Evolutionary conservation across 2,888 invertebrate genomes (phyloP).

Genomic region (Epirrita christyi): DNA sequence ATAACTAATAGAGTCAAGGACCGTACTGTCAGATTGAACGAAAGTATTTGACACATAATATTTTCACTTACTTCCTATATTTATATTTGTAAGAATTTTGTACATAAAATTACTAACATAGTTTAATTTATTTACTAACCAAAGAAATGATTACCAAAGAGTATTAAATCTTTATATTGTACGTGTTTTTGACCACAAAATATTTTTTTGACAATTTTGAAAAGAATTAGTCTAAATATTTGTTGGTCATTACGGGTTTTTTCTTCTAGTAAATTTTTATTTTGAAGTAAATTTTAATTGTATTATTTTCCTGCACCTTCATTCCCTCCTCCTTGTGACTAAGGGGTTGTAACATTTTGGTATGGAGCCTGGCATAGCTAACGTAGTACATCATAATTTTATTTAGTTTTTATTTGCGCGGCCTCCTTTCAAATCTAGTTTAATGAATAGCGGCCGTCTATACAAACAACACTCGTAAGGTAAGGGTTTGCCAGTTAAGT

Average conservation of each 20-base stretch:
- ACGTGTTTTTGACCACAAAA: slow-evolving; percentile 23
- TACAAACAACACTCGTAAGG: too few species aligned
- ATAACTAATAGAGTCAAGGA: slow-evolving; percentile 4
- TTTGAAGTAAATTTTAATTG: not conserved
- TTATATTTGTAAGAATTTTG: not conserved
- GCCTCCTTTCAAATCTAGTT: too few species aligned
- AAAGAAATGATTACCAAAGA: slow-evolving; percentile 25
- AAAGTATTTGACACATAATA: not conserved
- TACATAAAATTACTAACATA: slow-evolving; percentile 10
- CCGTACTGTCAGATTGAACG: not conserved
- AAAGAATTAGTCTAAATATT: slow-evolving; percentile 14
- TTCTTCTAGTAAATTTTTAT: slow-evolving; percentile 28
- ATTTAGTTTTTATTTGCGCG: too few species aligned
- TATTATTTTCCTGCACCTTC: not conserved
- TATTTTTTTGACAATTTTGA: slow-evolving; percentile 10
- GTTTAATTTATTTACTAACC: slow-evolving; percentile 13
- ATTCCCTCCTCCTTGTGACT: not conserved
- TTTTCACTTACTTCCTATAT: too few species aligned
- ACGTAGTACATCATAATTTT: too few species aligned
- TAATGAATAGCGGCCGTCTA: too few species aligned
- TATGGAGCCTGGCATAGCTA: too few species aligned
- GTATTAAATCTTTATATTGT: slow-evolving; percentile 3
- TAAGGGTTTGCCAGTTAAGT: too few species aligned
- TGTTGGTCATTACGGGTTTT: slow-evolving; percentile 31
- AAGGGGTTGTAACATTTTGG: too few species aligned